phyloP scores from a whole-genome alignment of 2,888 invertebrate genomes.

The Heliconius ismenius region DNA sequence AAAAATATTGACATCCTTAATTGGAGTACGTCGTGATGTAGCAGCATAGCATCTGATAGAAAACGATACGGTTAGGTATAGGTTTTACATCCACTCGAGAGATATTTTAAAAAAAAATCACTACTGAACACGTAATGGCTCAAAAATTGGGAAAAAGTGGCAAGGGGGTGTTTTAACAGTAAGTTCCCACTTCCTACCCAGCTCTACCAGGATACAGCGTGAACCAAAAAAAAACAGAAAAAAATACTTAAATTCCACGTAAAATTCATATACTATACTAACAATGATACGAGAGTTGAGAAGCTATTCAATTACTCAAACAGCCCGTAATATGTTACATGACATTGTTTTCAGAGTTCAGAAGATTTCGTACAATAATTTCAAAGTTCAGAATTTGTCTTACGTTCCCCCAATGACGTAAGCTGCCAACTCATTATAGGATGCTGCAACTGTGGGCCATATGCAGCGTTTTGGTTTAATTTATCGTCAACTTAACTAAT shows the following conservation, averaged over 20 bases:
- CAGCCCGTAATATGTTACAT: constrained; percentile 29
- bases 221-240: not conserved
- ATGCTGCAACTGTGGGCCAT: constrained; percentile 10
- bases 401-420: constrained; percentile 33
- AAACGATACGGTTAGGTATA: not conserved
- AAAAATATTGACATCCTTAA: not conserved
- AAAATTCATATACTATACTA: not conserved
- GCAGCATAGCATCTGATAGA: not conserved
- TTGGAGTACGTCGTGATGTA: not conserved
- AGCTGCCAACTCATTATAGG: not conserved
- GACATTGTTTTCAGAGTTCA: constrained; percentile 31
- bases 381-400: constrained; percentile 45
- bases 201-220: too few species aligned
- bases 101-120: too few species aligned
- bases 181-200: too few species aligned
- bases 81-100: too few species aligned
- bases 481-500: constrained; percentile 1
- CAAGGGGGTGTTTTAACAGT: too few species aligned
- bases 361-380: constrained; percentile 43
- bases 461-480: constrained; percentile 15
- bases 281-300: constrained; percentile 23
- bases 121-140: too few species aligned
- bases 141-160: too few species aligned
- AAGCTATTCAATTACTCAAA: constrained; percentile 28
- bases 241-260: not conserved